Conservation (phyloP, 35 echinoderm and acorn worm genomes). For the Strongylocentrotus purpuratus region DNA sequence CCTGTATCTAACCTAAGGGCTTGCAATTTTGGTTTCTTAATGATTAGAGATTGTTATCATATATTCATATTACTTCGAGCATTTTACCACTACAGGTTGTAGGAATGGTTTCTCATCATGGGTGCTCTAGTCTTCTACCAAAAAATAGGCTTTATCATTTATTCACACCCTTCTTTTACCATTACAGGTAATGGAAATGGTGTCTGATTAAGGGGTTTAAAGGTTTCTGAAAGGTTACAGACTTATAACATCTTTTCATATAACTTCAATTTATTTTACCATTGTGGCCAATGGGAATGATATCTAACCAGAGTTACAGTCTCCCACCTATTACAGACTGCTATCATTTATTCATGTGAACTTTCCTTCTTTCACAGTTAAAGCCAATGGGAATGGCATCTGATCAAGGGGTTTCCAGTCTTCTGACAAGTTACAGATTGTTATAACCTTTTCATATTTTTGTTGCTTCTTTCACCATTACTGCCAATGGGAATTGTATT, state of each 20-base stretch:
- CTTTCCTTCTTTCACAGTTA: too few relatives aligned
- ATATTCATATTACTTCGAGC: not conserved
- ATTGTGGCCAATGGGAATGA: constrained; percentile 59
- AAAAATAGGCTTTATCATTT: too few relatives aligned
- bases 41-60: not conserved
- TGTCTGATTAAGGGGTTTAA: constrained; percentile 49
- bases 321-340: too few relatives aligned
- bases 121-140: constrained; percentile 43
- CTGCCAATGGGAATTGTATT: constrained; percentile 58
- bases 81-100: not conserved
- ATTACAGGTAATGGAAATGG: constrained; percentile 56
- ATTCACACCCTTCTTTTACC: not conserved
- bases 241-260: not conserved
- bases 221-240: constrained; percentile 42
- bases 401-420: constrained; percentile 61
- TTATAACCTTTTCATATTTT: not conserved
- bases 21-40: constrained; percentile 45
- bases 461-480: not conserved
- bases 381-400: constrained; percentile 53
- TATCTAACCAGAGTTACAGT: constrained; percentile 15
- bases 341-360: too few relatives aligned
- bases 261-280: not conserved
- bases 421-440: constrained; percentile 3
- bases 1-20: constrained; percentile 31
- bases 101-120: constrained; percentile 55